phyloP scores from a whole-genome alignment of 1,140 invertebrate genomes.

The Venturia canescens region DNA sequence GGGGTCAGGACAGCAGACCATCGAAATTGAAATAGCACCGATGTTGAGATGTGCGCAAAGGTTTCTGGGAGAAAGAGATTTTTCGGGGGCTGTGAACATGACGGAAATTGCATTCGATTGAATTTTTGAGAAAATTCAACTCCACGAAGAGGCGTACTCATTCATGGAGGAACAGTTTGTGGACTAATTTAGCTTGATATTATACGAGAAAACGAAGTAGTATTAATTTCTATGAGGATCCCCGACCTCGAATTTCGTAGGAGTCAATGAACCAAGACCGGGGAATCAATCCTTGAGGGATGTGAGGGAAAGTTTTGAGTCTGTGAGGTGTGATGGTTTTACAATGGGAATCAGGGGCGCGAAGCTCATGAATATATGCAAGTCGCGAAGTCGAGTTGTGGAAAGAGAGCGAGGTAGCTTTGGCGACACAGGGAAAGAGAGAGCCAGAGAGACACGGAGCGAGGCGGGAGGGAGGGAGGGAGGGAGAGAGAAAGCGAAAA shows the following conservation, averaged over 20 bases:
- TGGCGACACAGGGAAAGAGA: slow-evolving; percentile 13
- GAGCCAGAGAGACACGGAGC: neutral
- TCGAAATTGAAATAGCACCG: too few relatives aligned
- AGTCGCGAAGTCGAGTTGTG: slow-evolving; percentile 60
- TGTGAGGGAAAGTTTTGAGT: slow-evolving; percentile 25
- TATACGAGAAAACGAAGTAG: neutral
- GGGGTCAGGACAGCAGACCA: too few relatives aligned
- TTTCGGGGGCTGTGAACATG: too few relatives aligned
- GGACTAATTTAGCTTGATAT: too few relatives aligned
- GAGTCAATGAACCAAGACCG: slow-evolving; percentile 27
- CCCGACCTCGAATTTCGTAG: neutral
- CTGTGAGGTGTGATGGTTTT: slow-evolving; percentile 47
- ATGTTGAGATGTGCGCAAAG: too few relatives aligned
- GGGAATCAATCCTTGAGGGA: slow-evolving; percentile 29
- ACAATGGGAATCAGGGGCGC: slow-evolving; percentile 44
- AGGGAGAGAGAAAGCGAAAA: neutral
- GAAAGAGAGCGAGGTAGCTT: neutral
- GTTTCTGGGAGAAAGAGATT: too few relatives aligned
- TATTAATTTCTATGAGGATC: neutral
- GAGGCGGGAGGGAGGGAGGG: neutral
- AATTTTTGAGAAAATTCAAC: too few relatives aligned
- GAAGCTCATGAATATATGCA: slow-evolving; percentile 69
- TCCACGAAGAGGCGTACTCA: too few relatives aligned
- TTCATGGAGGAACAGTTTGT: too few relatives aligned
- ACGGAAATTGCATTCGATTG: too few relatives aligned